Conservation (phyloP, 2,888 invertebrate species). For the Apeira syringaria region DNA sequence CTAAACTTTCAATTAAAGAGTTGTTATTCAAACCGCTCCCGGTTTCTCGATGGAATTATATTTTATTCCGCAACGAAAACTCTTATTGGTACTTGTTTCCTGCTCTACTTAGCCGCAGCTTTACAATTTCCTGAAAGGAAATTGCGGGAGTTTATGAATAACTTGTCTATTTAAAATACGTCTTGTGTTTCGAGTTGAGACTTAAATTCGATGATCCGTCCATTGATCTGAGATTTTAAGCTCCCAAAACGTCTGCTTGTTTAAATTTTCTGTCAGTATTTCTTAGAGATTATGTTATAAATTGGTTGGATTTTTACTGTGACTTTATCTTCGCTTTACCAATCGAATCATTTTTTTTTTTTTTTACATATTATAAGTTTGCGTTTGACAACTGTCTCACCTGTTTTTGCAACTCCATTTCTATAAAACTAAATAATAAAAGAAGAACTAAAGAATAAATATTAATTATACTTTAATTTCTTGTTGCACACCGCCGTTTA, state of each 20-base stretch:
- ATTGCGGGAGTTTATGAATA: slow-evolving; percentile 57
- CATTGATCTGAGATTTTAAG: slow-evolving; percentile 29
- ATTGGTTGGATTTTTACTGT: slow-evolving; percentile 29
- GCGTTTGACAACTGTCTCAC: too few relatives aligned
- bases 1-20: slow-evolving; percentile 84
- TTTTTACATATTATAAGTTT: too few relatives aligned
- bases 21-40: slow-evolving; percentile 80
- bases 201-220: slow-evolving; percentile 36
- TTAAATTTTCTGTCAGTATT: slow-evolving; percentile 24
- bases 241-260: slow-evolving; percentile 16
- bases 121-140: slow-evolving; percentile 58
- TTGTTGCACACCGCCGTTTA: too few relatives aligned
- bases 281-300: slow-evolving; percentile 24
- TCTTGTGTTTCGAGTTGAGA: slow-evolving; percentile 30
- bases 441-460: too few relatives aligned
- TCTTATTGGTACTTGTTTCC: slow-evolving; percentile 70
- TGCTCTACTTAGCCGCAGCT: slow-evolving; percentile 61
- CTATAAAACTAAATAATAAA: too few relatives aligned
- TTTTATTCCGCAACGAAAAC: slow-evolving; percentile 74
- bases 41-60: slow-evolving; percentile 72
- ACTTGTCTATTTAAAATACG: slow-evolving; percentile 51
- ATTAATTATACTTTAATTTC: too few relatives aligned
- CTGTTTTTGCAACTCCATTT: too few relatives aligned
- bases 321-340: slow-evolving; percentile 31
- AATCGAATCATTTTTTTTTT: slow-evolving; percentile 34